Evolutionary conservation across 1,140 invertebrate genomes (phyloP).

Genomic region (Proctacanthus coquilletti): DNA sequence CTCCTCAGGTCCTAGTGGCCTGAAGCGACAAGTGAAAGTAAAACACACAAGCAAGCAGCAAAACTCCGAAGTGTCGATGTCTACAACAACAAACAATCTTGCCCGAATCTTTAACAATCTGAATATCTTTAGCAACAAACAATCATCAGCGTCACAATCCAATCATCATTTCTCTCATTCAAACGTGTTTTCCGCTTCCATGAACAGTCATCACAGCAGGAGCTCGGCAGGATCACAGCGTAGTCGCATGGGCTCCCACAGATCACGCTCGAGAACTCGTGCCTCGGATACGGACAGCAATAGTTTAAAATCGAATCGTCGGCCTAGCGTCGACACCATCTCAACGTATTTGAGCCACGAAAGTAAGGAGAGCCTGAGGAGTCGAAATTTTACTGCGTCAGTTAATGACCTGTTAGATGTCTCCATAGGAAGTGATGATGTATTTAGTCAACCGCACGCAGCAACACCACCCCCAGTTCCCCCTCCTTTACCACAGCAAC

Average conservation of each 20-base stretch:
- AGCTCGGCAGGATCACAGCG: slow-evolving; percentile 27
- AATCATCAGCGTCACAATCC: slow-evolving; percentile 9
- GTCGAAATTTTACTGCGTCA: slow-evolving; percentile 30
- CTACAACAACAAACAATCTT: slow-evolving; percentile 43
- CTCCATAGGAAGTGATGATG: slow-evolving; percentile 50
- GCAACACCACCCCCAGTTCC: slow-evolving; percentile 20
- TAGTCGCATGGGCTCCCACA: slow-evolving; percentile 27
- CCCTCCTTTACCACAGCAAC: slow-evolving; percentile 16
- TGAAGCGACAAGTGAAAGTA: too few species aligned
- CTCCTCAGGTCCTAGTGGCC: too few species aligned
- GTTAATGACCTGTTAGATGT: slow-evolving; percentile 59
- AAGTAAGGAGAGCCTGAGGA: slow-evolving; percentile 43
- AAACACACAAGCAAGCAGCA: too few species aligned
- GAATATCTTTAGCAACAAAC: slow-evolving; percentile 55
- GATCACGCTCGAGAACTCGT: slow-evolving; percentile 25
- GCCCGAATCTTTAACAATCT: slow-evolving; percentile 61
- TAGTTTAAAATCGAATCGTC: slow-evolving; percentile 50
- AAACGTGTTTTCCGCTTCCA: slow-evolving; percentile 23
- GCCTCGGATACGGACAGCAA: slow-evolving; percentile 44
- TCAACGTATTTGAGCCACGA: slow-evolving; percentile 78
- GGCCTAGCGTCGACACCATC: slow-evolving; percentile 70
- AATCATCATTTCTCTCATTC: slow-evolving; percentile 17
- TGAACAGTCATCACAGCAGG: slow-evolving; percentile 27
- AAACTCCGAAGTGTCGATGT: slow-evolving; percentile 19
- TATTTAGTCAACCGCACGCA: slow-evolving; percentile 32